phyloP scores from a whole-genome alignment of 2,113 vertebrate species.

The Bubo bubo region DNA sequence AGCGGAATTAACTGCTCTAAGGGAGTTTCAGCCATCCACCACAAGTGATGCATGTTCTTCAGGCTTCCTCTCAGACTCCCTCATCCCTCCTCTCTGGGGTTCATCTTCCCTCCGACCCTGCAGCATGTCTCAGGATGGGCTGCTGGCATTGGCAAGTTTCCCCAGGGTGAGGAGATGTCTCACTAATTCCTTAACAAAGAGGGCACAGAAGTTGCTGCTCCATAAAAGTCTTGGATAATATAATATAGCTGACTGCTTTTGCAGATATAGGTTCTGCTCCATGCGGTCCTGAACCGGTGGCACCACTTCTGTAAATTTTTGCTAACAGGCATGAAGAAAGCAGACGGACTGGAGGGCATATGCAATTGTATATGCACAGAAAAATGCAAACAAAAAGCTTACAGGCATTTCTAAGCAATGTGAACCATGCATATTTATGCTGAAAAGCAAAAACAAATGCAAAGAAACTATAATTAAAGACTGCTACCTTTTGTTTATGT shows the following conservation, averaged over 20 bases:
- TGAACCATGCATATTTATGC: not conserved
- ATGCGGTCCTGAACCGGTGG: not conserved
- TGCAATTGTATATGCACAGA: not conserved
- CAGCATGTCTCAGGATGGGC: not conserved
- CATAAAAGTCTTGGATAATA: not conserved
- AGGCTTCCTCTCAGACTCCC: not conserved
- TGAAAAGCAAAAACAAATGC: not conserved
- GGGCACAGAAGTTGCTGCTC: not conserved
- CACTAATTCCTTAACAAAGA: not conserved
- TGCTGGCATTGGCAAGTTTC: not conserved
- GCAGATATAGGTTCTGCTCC: not conserved
- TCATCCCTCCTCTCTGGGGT: not conserved
- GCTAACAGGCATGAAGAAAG: not conserved
- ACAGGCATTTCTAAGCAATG: not conserved
- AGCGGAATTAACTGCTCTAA: not conserved
- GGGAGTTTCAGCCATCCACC: not conserved
- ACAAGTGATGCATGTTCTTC: not conserved
- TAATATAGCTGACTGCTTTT: not conserved
- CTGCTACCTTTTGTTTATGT: not conserved
- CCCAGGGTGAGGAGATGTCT: fast-evolving
- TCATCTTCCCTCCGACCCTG: not conserved
- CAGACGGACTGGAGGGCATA: not conserved
- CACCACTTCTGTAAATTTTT: not conserved
- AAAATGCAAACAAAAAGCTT: not conserved
- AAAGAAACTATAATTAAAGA: slow-evolving; percentile 15